Evolutionary conservation across 2,797 vertebrate species (phyloP).

Genomic region (Hydrocynus forskahlii): DNA sequence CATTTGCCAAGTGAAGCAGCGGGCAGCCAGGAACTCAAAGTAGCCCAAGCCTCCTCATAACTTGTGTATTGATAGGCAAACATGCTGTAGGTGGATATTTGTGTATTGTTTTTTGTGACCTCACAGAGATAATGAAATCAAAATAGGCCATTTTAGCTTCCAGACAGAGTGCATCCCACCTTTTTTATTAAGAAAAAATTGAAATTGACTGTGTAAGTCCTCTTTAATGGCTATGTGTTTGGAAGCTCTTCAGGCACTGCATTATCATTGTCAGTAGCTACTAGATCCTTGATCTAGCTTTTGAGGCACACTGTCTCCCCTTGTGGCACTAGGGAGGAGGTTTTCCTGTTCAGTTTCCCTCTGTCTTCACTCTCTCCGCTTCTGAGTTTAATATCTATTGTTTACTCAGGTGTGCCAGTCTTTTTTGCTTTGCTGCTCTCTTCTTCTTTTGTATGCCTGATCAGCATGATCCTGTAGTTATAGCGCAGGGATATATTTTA

Average conservation of each 20-base stretch:
- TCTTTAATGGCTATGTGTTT: neutral
- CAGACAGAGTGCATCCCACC: too few relatives aligned
- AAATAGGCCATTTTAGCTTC: too few relatives aligned
- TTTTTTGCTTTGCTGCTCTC: conserved; percentile 4
- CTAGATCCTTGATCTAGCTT: neutral
- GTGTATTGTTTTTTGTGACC: too few relatives aligned
- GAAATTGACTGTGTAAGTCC: too few relatives aligned
- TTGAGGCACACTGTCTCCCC: neutral
- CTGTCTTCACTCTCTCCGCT: conserved; percentile 1
- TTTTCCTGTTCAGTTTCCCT: neutral
- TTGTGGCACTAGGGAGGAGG: neutral
- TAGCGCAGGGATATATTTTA: too few relatives aligned
- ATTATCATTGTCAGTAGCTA: neutral
- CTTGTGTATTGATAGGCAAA: too few relatives aligned
- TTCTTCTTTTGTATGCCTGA: neutral
- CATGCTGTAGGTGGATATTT: too few relatives aligned
- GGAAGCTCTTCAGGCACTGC: neutral
- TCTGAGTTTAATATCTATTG: conserved; percentile 37
- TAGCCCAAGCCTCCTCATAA: too few relatives aligned
- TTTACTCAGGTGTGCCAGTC: conserved; percentile 51
- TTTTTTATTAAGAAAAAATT: too few relatives aligned
- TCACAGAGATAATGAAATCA: too few relatives aligned
- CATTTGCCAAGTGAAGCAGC: too few relatives aligned
- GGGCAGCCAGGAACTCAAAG: too few relatives aligned
- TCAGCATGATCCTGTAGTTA: conserved; percentile 6